phyloP scores from a whole-genome alignment of 53 echinoderm and acorn worm species.

The Mesocentrotus franciscanus region DNA sequence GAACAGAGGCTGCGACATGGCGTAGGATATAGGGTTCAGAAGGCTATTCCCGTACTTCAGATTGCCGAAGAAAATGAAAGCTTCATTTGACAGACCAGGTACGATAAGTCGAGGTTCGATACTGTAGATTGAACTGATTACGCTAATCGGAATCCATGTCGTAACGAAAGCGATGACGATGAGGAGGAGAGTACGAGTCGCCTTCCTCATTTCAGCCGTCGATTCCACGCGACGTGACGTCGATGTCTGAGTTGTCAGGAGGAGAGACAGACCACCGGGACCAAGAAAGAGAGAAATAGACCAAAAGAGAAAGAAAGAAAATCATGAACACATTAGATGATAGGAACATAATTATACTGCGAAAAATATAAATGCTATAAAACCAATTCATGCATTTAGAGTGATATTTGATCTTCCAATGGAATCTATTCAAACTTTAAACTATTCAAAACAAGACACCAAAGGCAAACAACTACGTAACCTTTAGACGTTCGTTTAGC shows the following conservation, averaged over 20 bases:
- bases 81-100: background rate
- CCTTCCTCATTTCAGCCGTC: slow-evolving; percentile 22
- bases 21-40: slow-evolving; percentile 21
- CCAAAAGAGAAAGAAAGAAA: background rate
- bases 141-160: background rate
- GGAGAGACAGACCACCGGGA: too few relatives aligned
- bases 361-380: too few relatives aligned
- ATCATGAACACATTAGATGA: too few relatives aligned
- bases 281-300: background rate
- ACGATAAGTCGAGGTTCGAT: slow-evolving; percentile 29
- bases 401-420: too few relatives aligned
- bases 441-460: too few relatives aligned
- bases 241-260: background rate
- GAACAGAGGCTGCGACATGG: background rate
- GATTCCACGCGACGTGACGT: slow-evolving; percentile 13
- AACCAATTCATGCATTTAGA: too few relatives aligned
- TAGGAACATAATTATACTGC: background rate
- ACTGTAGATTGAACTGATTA: too few relatives aligned
- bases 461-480: too few relatives aligned
- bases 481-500: too few relatives aligned
- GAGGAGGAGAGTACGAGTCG: slow-evolving; percentile 35
- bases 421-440: too few relatives aligned
- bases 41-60: slow-evolving; percentile 25
- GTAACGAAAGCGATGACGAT: slow-evolving; percentile 51
- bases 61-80: background rate